Percentiles rank a stretch among this genome's conserved stretches.
phyloP scores from a whole-genome alignment of 1,140 invertebrate species.

The Drosophila nebulosa region DNA sequence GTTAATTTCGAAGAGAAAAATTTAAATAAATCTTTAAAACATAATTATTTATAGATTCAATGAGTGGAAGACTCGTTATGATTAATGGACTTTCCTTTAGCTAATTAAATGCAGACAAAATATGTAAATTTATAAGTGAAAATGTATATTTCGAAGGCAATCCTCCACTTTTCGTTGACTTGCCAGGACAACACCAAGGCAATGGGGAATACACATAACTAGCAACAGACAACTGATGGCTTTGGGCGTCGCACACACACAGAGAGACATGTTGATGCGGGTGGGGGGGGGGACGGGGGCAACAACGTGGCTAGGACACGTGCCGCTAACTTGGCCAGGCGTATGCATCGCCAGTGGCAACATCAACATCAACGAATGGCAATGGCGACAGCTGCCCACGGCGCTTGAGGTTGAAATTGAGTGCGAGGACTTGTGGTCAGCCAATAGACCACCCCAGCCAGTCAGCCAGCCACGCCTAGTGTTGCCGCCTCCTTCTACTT shows the following conservation, averaged over 20 bases:
- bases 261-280: neutral
- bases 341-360: conserved; percentile 47
- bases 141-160: neutral
- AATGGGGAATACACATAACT: conserved; percentile 37
- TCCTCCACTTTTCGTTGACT: conserved; percentile 39
- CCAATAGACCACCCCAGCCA: conserved; percentile 36
- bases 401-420: conserved; percentile 12
- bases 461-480: conserved; percentile 23
- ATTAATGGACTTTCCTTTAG: conserved; percentile 54
- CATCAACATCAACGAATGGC: conserved; percentile 49
- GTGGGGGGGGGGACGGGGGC: conserved; percentile 45
- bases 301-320: conserved; percentile 63
- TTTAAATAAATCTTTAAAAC: neutral
- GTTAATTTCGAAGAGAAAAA: too few relatives aligned
- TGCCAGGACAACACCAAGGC: conserved; percentile 31
- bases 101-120: conserved; percentile 62
- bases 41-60: neutral
- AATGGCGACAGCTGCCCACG: conserved; percentile 22
- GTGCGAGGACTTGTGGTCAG: conserved; percentile 70
- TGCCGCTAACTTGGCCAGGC: conserved; percentile 68
- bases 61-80: conserved; percentile 20
- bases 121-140: conserved; percentile 8
- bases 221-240: conserved; percentile 57
- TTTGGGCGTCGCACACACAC: conserved; percentile 2
- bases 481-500: neutral